These are phyloP conservation scores for Spodoptera picta DNA, from an alignment of 2,888 invertebrate species.

Conservation along the genomic window DNA sequence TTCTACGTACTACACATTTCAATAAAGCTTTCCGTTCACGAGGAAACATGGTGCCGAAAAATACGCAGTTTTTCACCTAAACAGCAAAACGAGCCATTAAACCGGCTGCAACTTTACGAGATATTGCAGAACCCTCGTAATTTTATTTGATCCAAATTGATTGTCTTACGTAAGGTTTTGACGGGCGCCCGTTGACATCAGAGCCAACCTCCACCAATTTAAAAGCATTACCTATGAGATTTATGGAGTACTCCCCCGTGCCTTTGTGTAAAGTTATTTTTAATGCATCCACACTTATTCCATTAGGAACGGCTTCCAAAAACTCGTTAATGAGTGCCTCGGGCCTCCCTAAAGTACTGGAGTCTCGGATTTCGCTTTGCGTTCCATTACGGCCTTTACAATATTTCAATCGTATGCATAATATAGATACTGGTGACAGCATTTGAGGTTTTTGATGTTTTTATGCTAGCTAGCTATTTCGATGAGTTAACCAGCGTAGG, in stretches of 20 bases:
- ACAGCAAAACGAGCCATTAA: constrained; percentile 28
- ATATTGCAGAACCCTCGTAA: constrained; percentile 43
- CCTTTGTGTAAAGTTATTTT: constrained; percentile 52
- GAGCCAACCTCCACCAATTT: constrained; percentile 23
- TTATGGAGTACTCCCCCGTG: constrained; percentile 33
- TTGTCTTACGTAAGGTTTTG: constrained; percentile 28
- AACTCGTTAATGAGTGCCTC: constrained; percentile 53
- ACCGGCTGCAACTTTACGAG: constrained; percentile 47
- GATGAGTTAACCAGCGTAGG: no score
- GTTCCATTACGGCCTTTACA: constrained; percentile 40
- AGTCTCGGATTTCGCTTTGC: constrained; percentile 40
- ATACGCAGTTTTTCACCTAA: constrained; percentile 28
- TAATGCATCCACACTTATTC: constrained; percentile 52
- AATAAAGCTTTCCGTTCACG: constrained; percentile 9
- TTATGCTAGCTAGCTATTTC: neutral
- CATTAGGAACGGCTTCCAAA: constrained; percentile 44
- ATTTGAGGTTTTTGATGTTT: constrained; percentile 18
- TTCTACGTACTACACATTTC: constrained; percentile 9
- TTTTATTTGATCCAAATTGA: constrained; percentile 49
- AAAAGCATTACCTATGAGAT: constrained; percentile 46
- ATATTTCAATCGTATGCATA: constrained; percentile 37
- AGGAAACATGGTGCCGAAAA: constrained; percentile 5
- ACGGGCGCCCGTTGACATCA: constrained; percentile 35
- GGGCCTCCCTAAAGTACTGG: constrained; percentile 32
- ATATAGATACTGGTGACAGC: constrained; percentile 29